Conservation (phyloP, 2,888 invertebrate genomes). For the Callyntrura sp. region DNA sequence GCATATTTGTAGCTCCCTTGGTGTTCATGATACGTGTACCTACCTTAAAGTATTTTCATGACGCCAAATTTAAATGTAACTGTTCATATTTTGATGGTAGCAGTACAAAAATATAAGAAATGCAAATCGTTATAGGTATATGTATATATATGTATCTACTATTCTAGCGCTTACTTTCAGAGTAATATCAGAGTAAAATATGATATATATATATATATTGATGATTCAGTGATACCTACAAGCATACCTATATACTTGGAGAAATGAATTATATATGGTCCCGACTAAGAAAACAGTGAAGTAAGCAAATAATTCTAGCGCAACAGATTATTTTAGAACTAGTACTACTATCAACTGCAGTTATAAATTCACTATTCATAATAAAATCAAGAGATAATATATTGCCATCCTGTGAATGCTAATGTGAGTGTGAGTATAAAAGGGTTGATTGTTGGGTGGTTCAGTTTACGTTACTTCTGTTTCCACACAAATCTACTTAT, state of each 20-base stretch:
- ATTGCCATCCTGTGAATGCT: not conserved
- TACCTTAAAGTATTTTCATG: conserved; percentile 25
- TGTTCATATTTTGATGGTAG: conserved; percentile 64
- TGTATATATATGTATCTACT: not conserved
- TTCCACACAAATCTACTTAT: not conserved
- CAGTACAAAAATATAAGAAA: conserved; percentile 69
- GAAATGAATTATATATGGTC: not conserved
- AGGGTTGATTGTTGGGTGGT: not conserved
- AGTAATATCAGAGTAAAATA: not conserved
- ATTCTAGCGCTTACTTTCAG: not conserved
- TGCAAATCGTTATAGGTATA: conserved; percentile 47
- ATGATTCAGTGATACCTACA: not conserved
- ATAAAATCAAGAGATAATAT: too few relatives aligned
- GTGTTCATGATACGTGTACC: conserved; percentile 51
- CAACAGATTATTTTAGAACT: too few relatives aligned
- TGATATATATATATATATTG: too few relatives aligned
- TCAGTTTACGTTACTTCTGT: not conserved
- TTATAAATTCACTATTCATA: too few relatives aligned
- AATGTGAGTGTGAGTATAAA: not conserved
- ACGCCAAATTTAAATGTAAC: conserved; percentile 46
- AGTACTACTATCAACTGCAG: too few relatives aligned
- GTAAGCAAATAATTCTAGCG: too few relatives aligned
- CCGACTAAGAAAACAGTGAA: too few relatives aligned
- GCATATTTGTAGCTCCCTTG: conserved; percentile 14
- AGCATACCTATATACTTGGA: not conserved